phyloP scores from a whole-genome alignment of 2,888 invertebrate genomes.

The Leucozona laternaria region DNA sequence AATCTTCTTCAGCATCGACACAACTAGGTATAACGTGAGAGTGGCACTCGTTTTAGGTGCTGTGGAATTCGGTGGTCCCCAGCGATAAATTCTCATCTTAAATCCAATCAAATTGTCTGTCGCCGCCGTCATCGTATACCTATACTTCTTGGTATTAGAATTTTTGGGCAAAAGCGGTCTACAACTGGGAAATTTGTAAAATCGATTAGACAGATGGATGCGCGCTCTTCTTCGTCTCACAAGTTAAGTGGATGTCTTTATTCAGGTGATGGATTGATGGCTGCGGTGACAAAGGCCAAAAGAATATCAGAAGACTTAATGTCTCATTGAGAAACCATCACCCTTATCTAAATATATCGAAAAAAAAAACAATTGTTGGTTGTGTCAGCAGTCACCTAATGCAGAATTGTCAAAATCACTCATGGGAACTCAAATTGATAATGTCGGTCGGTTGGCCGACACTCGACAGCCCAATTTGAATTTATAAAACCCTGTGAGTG shows the following conservation, averaged over 20 bases:
- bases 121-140: not conserved
- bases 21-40: not conserved
- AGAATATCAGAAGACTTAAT: slow-evolving; percentile 23
- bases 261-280: slow-evolving; percentile 58
- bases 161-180: slow-evolving; percentile 54
- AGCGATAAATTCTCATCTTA: slow-evolving; percentile 63
- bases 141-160: slow-evolving; percentile 11
- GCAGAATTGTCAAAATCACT: slow-evolving; percentile 54
- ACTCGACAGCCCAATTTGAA: slow-evolving; percentile 55
- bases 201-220: slow-evolving; percentile 67
- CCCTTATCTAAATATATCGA: slow-evolving; percentile 15
- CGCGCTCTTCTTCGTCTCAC: slow-evolving; percentile 35
- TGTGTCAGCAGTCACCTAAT: slow-evolving; percentile 23
- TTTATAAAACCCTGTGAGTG: slow-evolving; percentile 12
- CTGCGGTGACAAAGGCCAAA: slow-evolving; percentile 40
- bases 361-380: not conserved
- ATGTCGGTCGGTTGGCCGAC: slow-evolving; percentile 47
- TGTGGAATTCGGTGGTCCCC: slow-evolving; percentile 16
- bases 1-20: slow-evolving; percentile 19
- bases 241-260: slow-evolving; percentile 52
- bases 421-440: slow-evolving; percentile 56
- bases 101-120: slow-evolving; percentile 62
- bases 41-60: slow-evolving; percentile 37
- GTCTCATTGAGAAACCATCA: slow-evolving; percentile 53
- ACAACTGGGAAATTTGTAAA: slow-evolving; percentile 41